Evolutionary conservation across 2,797 vertebrate species (phyloP), one percentile per base, ranked within the genome.

Genomic region (Xiphorhynchus erythropygius): DNA sequence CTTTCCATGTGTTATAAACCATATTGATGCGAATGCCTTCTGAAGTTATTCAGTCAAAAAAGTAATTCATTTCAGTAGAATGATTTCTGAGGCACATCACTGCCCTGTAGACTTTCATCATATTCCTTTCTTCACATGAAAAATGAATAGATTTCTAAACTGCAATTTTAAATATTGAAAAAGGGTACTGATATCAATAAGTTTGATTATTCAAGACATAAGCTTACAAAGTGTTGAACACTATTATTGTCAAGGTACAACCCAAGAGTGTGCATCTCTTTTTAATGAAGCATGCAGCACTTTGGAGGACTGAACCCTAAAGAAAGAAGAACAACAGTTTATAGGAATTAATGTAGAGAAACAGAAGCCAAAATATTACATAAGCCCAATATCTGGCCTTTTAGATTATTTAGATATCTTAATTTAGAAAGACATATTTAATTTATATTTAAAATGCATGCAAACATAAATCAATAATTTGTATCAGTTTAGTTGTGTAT

Each of bases 11-110:
- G 62, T 83, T 96, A 92, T 93, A 97, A 97, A 93, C 65, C 57
- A 83, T 92, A 97, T 92, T 91, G 88, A 96, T 93, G 85, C 86
- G 94, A 92, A 94, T 53, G 75, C 88, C 95, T 84, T 96, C 86
- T 85, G 91, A 96, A 96, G 92, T 93, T 95, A 88, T 93, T 96
- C 87, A 93, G 83, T 96, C 69, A 94, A 97, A 97, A 97, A 97
- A 97, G 87, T 89, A 97, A 97, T 96, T 96, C 85, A 94, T 95
- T 95, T 83, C 81, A 79, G 77, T 70, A 95, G 70, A 97, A 89
- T 12, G 80, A 84, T 96, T 97, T 97, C 91, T 83, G 95, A 97
- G 93, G 89, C 85, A 96, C 49, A 95, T 87, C 94, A 87, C 50
- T 95, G 91, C 83, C 79, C 93, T 89, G 46, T 75, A 96, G 62